Evolutionary conservation across 2,888 invertebrate genomes (phyloP).

Genomic region (Pollenia labialis): DNA sequence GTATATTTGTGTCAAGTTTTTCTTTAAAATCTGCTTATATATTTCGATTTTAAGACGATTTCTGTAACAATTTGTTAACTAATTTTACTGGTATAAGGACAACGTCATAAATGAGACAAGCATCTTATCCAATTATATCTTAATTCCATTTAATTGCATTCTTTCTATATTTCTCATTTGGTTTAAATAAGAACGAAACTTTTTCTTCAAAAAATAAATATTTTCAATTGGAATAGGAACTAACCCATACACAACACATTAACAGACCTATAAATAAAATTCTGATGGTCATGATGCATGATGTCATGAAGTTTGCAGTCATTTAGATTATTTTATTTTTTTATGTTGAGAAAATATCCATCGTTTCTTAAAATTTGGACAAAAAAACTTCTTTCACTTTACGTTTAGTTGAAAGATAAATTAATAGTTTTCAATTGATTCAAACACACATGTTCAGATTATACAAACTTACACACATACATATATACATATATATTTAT

Average conservation of each 20-base stretch:
- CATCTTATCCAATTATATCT: too few relatives aligned
- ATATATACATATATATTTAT: too few relatives aligned
- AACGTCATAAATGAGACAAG: too few relatives aligned
- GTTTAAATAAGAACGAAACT: constrained; percentile 25
- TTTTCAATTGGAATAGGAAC: constrained; percentile 45
- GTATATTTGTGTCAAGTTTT: too few relatives aligned
- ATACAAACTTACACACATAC: constrained; percentile 8
- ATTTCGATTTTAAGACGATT: too few relatives aligned
- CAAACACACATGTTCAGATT: constrained; percentile 54
- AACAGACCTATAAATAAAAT: constrained; percentile 59
- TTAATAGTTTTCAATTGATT: constrained; percentile 73
- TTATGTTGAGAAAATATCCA: constrained; percentile 29
- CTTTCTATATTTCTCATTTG: constrained; percentile 11
- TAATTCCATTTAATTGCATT: neutral
- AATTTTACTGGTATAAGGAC: too few relatives aligned
- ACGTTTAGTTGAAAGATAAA: constrained; percentile 72
- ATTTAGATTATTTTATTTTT: constrained; percentile 27
- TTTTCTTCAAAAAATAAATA: neutral
- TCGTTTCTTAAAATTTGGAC: neutral
- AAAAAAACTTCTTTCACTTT: constrained; percentile 54
- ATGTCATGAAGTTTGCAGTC: constrained; percentile 71
- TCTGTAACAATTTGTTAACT: too few relatives aligned
- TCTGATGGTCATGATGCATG: constrained; percentile 71
- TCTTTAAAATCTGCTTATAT: too few relatives aligned
- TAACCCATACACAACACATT: constrained; percentile 26